Evolutionary conservation across 2,888 invertebrate species (phyloP).

Genomic region (Epirrhoe alternata): DNA sequence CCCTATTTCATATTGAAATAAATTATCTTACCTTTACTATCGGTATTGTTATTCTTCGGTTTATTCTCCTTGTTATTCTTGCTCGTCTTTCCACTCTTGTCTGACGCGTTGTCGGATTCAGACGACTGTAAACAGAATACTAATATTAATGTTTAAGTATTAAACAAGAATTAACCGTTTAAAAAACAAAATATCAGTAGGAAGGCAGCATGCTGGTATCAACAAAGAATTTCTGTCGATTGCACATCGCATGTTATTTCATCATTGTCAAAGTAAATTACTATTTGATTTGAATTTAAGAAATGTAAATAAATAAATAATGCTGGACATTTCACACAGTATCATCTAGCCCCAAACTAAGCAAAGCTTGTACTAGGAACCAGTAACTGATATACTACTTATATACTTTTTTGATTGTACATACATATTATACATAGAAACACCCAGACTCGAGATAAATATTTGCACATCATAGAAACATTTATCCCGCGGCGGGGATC

Average conservation of each 20-base stretch:
- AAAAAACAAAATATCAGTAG: slow-evolving; percentile 67
- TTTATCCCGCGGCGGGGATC: too few relatives aligned
- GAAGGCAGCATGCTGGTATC: slow-evolving; percentile 73
- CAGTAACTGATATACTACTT: too few relatives aligned
- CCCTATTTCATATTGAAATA: too few relatives aligned
- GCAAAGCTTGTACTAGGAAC: too few relatives aligned
- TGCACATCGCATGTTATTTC: slow-evolving; percentile 68
- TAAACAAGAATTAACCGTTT: slow-evolving; percentile 2
- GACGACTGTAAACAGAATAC: slow-evolving; percentile 64
- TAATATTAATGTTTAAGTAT: background rate
- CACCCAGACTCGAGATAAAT: too few relatives aligned
- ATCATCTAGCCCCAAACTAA: too few relatives aligned
- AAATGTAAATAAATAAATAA: too few relatives aligned
- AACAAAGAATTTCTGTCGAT: slow-evolving; percentile 58
- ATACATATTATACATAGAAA: too few relatives aligned
- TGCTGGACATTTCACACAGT: too few relatives aligned
- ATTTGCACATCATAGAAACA: too few relatives aligned
- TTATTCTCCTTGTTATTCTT: slow-evolving; percentile 79
- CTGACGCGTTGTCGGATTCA: slow-evolving; percentile 77
- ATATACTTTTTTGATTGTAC: too few relatives aligned
- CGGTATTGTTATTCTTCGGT: slow-evolving; percentile 76
- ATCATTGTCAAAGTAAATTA: slow-evolving; percentile 56
- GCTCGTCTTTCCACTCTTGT: slow-evolving; percentile 72
- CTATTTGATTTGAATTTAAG: too few relatives aligned
- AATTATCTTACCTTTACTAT: slow-evolving; percentile 74